A percentile compares a stretch with the other conserved stretches of the same genome.
These are phyloP conservation scores for Drosophila pallidifrons DNA, from an alignment of 1,140 invertebrate genomes.

Conservation along the genomic window DNA sequence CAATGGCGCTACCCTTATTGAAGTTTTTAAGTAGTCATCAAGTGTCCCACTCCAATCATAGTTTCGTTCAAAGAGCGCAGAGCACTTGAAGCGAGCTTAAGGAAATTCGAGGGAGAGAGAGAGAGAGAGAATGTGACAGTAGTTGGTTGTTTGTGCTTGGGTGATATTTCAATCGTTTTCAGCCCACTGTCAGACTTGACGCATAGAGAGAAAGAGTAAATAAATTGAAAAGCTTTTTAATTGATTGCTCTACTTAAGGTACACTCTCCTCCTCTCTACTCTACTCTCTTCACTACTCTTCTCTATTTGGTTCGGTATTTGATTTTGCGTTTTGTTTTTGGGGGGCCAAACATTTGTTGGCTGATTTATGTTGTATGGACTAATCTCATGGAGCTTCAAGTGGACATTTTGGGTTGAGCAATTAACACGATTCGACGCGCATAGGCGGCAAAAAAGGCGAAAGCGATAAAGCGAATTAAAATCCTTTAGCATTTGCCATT, in stretches of 20 bases:
- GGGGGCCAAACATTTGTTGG: conserved; percentile 53
- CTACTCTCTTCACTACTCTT: conserved; percentile 2
- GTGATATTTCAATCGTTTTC: not conserved
- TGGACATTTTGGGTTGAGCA: conserved; percentile 39
- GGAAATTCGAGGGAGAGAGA: not conserved
- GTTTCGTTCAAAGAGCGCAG: not conserved
- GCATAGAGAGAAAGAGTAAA: conserved; percentile 24
- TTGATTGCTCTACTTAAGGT: conserved; percentile 64
- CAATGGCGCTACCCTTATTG: conserved; percentile 1
- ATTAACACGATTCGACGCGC: conserved; percentile 79
- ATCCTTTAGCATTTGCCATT: conserved; percentile 63
- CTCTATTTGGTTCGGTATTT: conserved; percentile 20
- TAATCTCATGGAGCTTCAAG: conserved; percentile 68
- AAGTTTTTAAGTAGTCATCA: not conserved
- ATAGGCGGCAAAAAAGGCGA: conserved; percentile 9
- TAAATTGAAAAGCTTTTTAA: conserved; percentile 71
- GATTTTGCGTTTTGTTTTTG: conserved; percentile 51
- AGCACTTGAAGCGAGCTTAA: conserved; percentile 2
- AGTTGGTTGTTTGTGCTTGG: not conserved
- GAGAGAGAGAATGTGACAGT: no score
- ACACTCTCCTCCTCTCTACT: conserved; percentile 13
- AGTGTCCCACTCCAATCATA: conserved; percentile 1
- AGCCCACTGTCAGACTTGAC: conserved; percentile 8
- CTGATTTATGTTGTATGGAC: conserved; percentile 66
- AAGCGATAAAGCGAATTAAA: conserved; percentile 39